Evolutionary conservation across 2,113 vertebrate genomes (phyloP).

Genomic region (Mystacornis crossleyi): DNA sequence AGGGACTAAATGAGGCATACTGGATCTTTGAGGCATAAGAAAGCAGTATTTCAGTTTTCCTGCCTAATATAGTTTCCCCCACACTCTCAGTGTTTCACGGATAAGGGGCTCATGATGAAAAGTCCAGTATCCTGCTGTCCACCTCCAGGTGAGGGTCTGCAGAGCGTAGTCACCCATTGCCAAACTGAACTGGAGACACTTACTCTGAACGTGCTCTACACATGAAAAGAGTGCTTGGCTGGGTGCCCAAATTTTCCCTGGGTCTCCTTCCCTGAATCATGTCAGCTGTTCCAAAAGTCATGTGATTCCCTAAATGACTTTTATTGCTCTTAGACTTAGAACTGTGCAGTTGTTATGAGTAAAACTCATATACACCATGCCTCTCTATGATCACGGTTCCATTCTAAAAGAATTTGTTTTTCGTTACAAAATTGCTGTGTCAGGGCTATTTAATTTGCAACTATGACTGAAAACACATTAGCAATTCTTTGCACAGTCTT

Average conservation of each 20-base stretch:
- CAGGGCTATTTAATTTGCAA: background rate
- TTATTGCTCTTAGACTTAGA: background rate
- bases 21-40: accelerated
- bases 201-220: background rate
- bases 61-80: background rate
- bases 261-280: background rate
- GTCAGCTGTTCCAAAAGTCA: background rate
- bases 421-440: background rate
- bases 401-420: background rate
- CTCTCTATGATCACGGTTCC: background rate
- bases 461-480: background rate
- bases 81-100: accelerated
- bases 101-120: accelerated
- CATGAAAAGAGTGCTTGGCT: background rate
- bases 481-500: background rate
- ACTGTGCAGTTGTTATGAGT: background rate
- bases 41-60: background rate
- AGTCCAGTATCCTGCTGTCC: accelerated
- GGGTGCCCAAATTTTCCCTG: background rate
- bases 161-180: accelerated
- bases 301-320: background rate
- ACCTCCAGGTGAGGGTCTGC: background rate
- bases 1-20: background rate
- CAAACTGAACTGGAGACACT: background rate
- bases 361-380: background rate